Conservation (phyloP, 1,140 invertebrate species). For the Tribolium madens region DNA sequence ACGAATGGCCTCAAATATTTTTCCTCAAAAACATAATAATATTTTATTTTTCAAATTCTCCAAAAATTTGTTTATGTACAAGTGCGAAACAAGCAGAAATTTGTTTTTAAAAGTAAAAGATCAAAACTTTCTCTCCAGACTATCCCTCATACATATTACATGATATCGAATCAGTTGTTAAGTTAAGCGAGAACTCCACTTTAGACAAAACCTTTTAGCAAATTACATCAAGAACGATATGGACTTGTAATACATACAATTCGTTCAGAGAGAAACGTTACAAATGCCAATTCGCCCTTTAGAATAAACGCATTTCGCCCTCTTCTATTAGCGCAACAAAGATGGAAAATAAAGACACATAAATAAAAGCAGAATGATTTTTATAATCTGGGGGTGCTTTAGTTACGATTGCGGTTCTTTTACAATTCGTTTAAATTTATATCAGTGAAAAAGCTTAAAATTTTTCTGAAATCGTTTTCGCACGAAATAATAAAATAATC, state of each 20-base stretch:
- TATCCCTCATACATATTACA: constrained; percentile 64
- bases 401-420: constrained; percentile 37
- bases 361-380: constrained; percentile 33
- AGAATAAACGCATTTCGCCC: constrained; percentile 43
- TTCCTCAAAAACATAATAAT: too few relatives aligned
- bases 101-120: constrained; percentile 25
- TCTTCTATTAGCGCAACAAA: background rate
- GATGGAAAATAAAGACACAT: constrained; percentile 16
- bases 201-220: constrained; percentile 64
- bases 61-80: background rate
- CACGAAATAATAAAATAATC: background rate
- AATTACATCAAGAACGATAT: constrained; percentile 64
- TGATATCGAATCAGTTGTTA: constrained; percentile 64
- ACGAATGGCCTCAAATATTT: background rate
- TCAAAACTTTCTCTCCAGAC: constrained; percentile 31
- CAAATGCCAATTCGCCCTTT: constrained; percentile 49
- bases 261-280: constrained; percentile 56
- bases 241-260: constrained; percentile 64
- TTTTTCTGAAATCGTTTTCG: background rate
- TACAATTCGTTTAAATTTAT: constrained; percentile 27
- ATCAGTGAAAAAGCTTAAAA: background rate
- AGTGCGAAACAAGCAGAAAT: background rate
- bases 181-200: constrained; percentile 61
- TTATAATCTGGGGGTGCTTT: constrained; percentile 40
- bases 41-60: background rate